phyloP scores from a whole-genome alignment of 2,888 invertebrate species.

The Drosophila nigritarsus region DNA sequence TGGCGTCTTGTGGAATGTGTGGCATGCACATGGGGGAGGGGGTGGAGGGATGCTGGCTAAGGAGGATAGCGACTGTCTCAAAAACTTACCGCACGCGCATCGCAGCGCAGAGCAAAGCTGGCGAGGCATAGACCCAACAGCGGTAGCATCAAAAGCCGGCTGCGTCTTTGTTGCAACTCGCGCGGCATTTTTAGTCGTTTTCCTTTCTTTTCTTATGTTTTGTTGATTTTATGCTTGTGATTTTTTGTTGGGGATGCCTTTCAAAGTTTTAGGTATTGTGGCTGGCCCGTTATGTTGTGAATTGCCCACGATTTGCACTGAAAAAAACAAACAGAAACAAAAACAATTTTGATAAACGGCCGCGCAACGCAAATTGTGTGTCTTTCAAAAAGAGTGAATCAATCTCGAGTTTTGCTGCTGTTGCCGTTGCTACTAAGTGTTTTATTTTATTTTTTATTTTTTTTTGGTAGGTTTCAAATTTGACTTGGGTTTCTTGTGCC shows the following conservation, averaged over 20 bases:
- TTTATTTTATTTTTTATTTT: not conserved
- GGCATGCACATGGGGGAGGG: constrained; percentile 14
- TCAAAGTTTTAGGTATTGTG: constrained; percentile 22
- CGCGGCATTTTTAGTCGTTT: constrained; percentile 43
- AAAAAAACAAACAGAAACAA: constrained; percentile 34
- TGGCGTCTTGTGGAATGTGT: constrained; percentile 13
- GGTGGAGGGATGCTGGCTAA: not conserved
- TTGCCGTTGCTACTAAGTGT: constrained; percentile 14
- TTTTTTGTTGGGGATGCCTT: constrained; percentile 1
- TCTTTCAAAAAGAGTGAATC: constrained; percentile 36
- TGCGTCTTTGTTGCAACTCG: constrained; percentile 47
- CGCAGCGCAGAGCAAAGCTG: constrained; percentile 69
- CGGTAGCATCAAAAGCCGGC: constrained; percentile 61
- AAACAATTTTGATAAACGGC: constrained; percentile 27
- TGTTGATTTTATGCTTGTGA: not conserved
- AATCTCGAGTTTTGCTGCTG: constrained; percentile 23
- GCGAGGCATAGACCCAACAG: constrained; percentile 74
- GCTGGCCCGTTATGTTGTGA: constrained; percentile 33
- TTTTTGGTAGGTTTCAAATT: constrained; percentile 20
- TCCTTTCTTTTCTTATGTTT: constrained; percentile 5
- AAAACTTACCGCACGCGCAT: constrained; percentile 83
- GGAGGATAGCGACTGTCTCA: not conserved
- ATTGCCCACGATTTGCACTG: constrained; percentile 38
- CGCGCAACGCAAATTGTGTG: constrained; percentile 19
- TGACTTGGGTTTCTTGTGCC: constrained; percentile 38